Evolutionary conservation across 2,888 invertebrate genomes (phyloP).

Genomic region (Pasiphila rectangulata): DNA sequence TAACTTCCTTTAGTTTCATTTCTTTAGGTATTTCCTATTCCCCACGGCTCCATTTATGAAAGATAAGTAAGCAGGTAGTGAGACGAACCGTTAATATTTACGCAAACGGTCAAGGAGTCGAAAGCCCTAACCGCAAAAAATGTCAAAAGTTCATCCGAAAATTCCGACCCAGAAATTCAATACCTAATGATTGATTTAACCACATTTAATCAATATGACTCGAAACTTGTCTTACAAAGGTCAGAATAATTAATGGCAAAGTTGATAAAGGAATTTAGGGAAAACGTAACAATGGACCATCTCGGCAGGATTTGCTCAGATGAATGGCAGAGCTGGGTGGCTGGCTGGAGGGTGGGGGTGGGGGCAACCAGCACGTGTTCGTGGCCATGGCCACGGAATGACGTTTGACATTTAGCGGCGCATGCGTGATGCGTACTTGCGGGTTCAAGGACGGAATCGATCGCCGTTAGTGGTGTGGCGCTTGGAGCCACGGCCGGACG

Average conservation of each 20-base stretch:
- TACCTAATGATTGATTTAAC: constrained; percentile 33
- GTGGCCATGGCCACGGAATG: constrained; percentile 72
- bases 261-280: constrained; percentile 50
- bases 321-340: constrained; percentile 49
- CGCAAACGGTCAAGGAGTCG: constrained; percentile 26
- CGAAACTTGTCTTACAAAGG: constrained; percentile 60
- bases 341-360: constrained; percentile 33
- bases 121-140: constrained; percentile 30
- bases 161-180: constrained; percentile 27
- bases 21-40: neutral
- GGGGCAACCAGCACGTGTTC: constrained; percentile 53
- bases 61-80: constrained; percentile 2
- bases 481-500: constrained; percentile 62
- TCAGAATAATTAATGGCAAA: constrained; percentile 68
- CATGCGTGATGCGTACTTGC: constrained; percentile 54
- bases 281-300: constrained; percentile 42
- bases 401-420: constrained; percentile 64
- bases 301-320: constrained; percentile 46
- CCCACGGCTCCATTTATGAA: neutral
- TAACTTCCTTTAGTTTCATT: constrained; percentile 1
- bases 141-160: constrained; percentile 40
- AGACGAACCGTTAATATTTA: constrained; percentile 11
- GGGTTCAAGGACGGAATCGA: constrained; percentile 77
- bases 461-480: constrained; percentile 53
- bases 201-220: constrained; percentile 41